A percentile compares a stretch with the other conserved stretches of the same genome.
These are phyloP conservation scores for Lymantria monacha DNA, from an alignment of 2,888 invertebrate species.

Conservation along the genomic window DNA sequence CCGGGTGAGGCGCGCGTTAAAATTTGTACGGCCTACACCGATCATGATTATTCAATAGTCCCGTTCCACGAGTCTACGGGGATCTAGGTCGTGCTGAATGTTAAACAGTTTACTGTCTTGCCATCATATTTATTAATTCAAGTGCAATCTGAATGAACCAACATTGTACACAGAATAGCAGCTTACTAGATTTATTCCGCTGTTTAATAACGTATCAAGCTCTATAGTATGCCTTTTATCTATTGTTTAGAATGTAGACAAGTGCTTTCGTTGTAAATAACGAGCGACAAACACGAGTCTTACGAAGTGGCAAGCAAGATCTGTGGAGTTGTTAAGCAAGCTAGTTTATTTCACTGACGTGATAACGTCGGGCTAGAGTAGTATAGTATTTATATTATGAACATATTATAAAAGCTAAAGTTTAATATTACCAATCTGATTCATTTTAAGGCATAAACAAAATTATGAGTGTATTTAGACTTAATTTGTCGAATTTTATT, in stretches of 20 bases:
- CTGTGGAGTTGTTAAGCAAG: conserved; percentile 23
- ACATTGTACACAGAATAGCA: conserved; percentile 7
- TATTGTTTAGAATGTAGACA: conserved; percentile 20
- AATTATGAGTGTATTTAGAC: no score
- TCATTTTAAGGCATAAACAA: no score
- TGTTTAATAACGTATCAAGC: conserved; percentile 3
- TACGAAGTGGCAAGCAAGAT: conserved; percentile 22
- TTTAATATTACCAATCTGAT: no score
- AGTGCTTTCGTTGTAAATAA: conserved; percentile 22
- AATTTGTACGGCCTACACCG: conserved; percentile 60
- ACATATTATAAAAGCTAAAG: no score
- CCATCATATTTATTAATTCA: conserved; percentile 35
- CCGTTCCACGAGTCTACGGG: conserved; percentile 42
- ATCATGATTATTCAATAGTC: conserved; percentile 77
- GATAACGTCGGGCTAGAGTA: neutral
- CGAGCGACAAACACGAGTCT: conserved; percentile 18
- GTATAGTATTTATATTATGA: no score
- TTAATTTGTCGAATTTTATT: no score
- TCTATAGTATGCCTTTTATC: conserved; percentile 11
- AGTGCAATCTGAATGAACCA: conserved; percentile 26
- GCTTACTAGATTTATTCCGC: conserved; percentile 11
- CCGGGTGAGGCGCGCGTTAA: conserved; percentile 35
- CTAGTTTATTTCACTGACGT: conserved; percentile 19
- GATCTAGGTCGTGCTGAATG: conserved; percentile 65
- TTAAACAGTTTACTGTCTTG: conserved; percentile 58